phyloP scores from a whole-genome alignment of 2,113 vertebrate genomes.

The Onychorhynchus coronatus region DNA sequence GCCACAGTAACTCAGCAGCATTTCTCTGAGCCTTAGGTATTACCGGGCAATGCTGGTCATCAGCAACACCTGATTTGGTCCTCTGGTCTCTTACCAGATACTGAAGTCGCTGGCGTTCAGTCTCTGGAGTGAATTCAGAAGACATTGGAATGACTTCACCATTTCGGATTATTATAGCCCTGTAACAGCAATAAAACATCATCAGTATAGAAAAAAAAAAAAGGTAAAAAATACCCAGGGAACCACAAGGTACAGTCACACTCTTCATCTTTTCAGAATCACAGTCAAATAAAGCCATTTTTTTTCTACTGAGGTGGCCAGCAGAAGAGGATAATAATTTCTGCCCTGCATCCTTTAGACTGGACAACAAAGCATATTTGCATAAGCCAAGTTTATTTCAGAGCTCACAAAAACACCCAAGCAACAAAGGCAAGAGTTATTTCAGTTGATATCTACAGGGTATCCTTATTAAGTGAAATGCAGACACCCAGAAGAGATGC shows the following conservation, averaged over 20 bases:
- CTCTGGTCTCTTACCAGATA: conserved; percentile 85
- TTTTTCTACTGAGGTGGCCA: neutral
- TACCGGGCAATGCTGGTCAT: neutral
- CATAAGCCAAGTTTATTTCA: neutral
- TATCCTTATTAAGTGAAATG: conserved; percentile 6
- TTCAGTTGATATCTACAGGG: neutral
- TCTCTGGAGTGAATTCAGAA: conserved; percentile 95
- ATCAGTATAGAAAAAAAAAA: neutral
- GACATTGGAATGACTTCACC: conserved; percentile 93
- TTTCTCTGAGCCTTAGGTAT: neutral
- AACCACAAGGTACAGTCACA: neutral
- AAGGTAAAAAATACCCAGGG: neutral
- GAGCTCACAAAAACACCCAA: conserved; percentile 28
- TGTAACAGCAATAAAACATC: conserved; percentile 66
- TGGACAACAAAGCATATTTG: neutral
- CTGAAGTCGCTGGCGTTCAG: conserved; percentile 92
- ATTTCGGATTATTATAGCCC: conserved; percentile 91
- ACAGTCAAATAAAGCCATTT: neutral
- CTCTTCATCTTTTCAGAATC: neutral
- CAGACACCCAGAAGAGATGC: neutral
- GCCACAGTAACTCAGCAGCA: neutral
- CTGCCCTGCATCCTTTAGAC: neutral
- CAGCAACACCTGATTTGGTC: neutral
- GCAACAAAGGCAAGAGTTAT: conserved; percentile 2
- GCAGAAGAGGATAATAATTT: neutral